Evolutionary conservation across 1,140 invertebrate species (phyloP), one percentile per base, ranked within the genome.

Genomic region (Orchesella cincta): DNA sequence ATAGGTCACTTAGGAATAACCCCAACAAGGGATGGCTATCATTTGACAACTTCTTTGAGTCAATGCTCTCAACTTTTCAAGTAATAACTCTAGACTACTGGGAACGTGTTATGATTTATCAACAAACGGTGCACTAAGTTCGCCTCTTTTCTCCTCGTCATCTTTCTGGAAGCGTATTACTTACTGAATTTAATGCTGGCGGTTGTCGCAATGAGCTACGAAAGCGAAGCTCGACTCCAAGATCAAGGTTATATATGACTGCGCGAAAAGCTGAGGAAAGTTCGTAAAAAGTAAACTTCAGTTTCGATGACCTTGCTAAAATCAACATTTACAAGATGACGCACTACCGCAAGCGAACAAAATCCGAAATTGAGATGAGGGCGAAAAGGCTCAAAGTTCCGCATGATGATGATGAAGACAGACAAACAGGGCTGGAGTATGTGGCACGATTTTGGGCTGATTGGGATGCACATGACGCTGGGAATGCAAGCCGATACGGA

Each of bases 91-190:
- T 95, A 81, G 93, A 96, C 86, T 95, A 93, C 84, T 95, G 93
- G 94, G 94, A 96, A 86, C 94, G 95, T 85, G 92, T 95, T 96
- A 95, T 85, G 94, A 95, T 86, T 88, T 95, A 83, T 93, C 93
- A 76, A 92, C 93, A 28, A 94, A 92, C 83, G 94, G 94, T 73
- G 93, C 93, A 77, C 92, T 94, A 87, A 94, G 93, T 93, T 95
- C 73, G 90, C 92, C 35, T 96, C 95, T 88, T 96, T 96, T 88
- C 94, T 93, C 35, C 92, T 95, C 82, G 93, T 96, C 76, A 93
- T 96, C 73, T 96, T 96, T 88, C 95, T 96, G 84, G 93, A 93
- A 76, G 95, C 94, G 52, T 96, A 95, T 88, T 95, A 96, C 86
- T 89, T 95, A 81, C 94, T 96, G 83, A 96, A 95, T 87, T 86